phyloP scores from a whole-genome alignment of 2,797 vertebrate species.

The Premnoplex brunnescens region DNA sequence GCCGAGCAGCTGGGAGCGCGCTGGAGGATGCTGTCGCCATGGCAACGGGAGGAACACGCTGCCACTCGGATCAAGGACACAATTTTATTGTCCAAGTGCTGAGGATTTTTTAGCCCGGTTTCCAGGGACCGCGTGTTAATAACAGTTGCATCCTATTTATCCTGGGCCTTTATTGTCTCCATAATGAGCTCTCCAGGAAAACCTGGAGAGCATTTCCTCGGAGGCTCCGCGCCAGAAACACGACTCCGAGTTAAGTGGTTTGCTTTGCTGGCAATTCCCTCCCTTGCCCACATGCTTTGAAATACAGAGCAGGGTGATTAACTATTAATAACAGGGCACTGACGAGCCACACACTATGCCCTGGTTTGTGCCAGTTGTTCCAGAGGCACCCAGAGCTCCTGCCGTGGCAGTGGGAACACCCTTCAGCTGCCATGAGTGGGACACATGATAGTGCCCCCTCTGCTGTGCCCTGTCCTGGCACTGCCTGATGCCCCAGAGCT shows the following conservation, averaged over 20 bases:
- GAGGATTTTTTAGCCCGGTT: not conserved
- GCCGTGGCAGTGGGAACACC: rapidly evolving
- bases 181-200: conserved; percentile 66
- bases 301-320: not conserved
- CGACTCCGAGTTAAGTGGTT: conserved; percentile 28
- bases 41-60: conserved; percentile 42
- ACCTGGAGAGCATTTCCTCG: conserved; percentile 36
- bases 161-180: conserved; percentile 48
- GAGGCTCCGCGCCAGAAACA: conserved; percentile 46
- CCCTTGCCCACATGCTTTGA: not conserved
- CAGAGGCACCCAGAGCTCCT: rapidly evolving
- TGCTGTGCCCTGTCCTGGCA: not conserved
- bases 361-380: not conserved
- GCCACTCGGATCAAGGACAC: not conserved
- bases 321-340: conserved; percentile 2
- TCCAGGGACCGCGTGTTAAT: conserved; percentile 30
- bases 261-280: not conserved
- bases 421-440: not conserved
- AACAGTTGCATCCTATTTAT: conserved; percentile 53
- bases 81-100: not conserved
- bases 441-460: rapidly evolving
- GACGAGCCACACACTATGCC: not conserved
- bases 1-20: not conserved
- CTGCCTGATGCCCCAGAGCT: rapidly evolving
- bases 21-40: conserved; percentile 17